phyloP scores from a whole-genome alignment of 2,113 vertebrate species.

The Speoplatyrhinus poulsoni region DNA sequence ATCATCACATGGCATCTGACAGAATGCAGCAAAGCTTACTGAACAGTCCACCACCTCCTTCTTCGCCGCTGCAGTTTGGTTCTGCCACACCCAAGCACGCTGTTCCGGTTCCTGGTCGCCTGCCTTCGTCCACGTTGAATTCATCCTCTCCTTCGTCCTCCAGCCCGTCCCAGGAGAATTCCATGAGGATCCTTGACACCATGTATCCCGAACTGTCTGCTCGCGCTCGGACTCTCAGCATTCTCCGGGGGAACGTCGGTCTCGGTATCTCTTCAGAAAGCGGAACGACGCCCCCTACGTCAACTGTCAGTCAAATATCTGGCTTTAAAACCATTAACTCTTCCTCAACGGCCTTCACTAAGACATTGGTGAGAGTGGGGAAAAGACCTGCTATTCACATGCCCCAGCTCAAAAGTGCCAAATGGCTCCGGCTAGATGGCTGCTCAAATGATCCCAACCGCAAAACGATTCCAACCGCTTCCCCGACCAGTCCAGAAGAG shows the following conservation, averaged over 20 bases:
- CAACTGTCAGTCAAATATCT: slow-evolving; percentile 71
- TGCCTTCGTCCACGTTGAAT: slow-evolving; percentile 76
- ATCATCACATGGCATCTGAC: slow-evolving; percentile 59
- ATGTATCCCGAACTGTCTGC: slow-evolving; percentile 96
- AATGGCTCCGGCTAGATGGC: slow-evolving; percentile 80
- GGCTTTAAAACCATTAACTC: slow-evolving; percentile 86
- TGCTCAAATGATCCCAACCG: slow-evolving; percentile 52
- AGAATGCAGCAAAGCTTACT: slow-evolving; percentile 59
- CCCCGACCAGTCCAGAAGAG: slow-evolving; percentile 21
- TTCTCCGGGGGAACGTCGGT: slow-evolving; percentile 88
- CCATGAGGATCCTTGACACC: slow-evolving; percentile 90
- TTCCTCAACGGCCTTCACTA: slow-evolving; percentile 88
- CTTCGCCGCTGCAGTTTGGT: slow-evolving; percentile 93
- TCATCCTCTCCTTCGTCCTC: slow-evolving; percentile 59
- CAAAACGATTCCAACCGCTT: not conserved
- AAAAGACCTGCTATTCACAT: slow-evolving; percentile 62
- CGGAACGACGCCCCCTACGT: slow-evolving; percentile 46
- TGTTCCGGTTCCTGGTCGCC: slow-evolving; percentile 88
- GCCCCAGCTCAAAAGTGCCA: slow-evolving; percentile 77
- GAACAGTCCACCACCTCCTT: slow-evolving; percentile 76
- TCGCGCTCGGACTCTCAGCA: slow-evolving; percentile 88
- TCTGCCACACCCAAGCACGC: slow-evolving; percentile 96
- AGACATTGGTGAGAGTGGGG: slow-evolving; percentile 71
- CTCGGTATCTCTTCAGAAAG: slow-evolving; percentile 69
- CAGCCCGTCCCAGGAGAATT: slow-evolving; percentile 83